Evolutionary conservation across 2,113 vertebrate genomes (phyloP).

Genomic region (Heterotilapia buettikoferi): DNA sequence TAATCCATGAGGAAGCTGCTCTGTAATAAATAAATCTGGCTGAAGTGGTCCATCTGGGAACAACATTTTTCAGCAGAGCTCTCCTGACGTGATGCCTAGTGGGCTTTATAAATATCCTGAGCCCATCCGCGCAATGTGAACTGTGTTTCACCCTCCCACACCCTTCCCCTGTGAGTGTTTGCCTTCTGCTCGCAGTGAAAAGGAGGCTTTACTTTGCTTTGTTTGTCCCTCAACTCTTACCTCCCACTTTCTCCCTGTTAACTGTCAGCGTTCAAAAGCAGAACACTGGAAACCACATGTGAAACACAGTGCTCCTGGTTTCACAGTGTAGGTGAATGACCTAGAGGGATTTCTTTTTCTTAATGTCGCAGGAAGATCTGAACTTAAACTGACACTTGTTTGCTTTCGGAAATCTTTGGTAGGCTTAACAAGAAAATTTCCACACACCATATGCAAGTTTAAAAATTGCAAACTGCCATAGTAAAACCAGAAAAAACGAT

Average conservation of each 20-base stretch:
- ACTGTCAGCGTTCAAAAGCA: slow-evolving; percentile 61
- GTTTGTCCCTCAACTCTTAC: slow-evolving; percentile 61
- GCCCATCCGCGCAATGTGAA: slow-evolving; percentile 61
- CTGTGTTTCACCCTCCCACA: slow-evolving; percentile 70
- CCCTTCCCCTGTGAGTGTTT: slow-evolving; percentile 63
- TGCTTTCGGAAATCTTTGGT: neutral
- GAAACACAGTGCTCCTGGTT: slow-evolving; percentile 54
- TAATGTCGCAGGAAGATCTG: neutral
- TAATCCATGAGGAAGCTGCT: slow-evolving; percentile 57
- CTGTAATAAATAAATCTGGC: slow-evolving; percentile 60
- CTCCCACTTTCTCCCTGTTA: slow-evolving; percentile 67
- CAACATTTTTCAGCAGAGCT: slow-evolving; percentile 57
- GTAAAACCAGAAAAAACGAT: neutral
- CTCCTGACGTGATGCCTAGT: slow-evolving; percentile 63
- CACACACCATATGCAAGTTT: neutral
- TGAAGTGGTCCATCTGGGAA: slow-evolving; percentile 65
- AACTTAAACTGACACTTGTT: neutral
- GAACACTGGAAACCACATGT: slow-evolving; percentile 67
- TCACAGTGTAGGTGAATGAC: slow-evolving; percentile 43
- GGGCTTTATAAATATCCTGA: slow-evolving; percentile 69
- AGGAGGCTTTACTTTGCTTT: slow-evolving; percentile 67
- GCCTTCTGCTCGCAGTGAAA: slow-evolving; percentile 66
- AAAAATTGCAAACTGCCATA: neutral
- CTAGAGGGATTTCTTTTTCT: slow-evolving; percentile 19
- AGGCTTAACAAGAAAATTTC: neutral